A percentile compares a stretch with the other conserved stretches of the same genome.
phyloP scores from a whole-genome alignment of 2,113 vertebrate genomes.

The Galemys pyrenaicus region DNA sequence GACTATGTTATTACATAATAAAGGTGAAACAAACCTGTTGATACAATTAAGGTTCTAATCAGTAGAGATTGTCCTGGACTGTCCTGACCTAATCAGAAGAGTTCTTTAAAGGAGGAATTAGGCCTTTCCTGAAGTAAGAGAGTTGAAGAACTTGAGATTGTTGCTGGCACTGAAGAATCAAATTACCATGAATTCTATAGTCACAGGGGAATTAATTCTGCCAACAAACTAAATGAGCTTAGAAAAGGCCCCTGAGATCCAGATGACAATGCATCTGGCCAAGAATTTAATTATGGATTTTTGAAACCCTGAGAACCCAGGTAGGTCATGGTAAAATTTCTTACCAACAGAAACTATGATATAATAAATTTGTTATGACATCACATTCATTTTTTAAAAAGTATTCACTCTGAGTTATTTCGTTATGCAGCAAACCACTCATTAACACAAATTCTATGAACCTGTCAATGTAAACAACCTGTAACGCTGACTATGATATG shows the following conservation, averaged over 20 bases:
- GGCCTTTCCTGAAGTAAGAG: background rate
- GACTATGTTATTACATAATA: background rate
- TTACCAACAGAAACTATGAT: background rate
- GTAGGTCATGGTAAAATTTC: background rate
- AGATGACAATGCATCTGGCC: background rate
- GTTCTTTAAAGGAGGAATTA: background rate
- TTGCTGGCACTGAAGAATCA: slow-evolving; percentile 5
- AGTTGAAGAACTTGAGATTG: background rate
- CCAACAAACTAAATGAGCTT: background rate
- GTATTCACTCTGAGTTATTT: background rate
- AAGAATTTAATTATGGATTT: background rate
- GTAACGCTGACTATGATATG: background rate
- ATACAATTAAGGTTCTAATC: background rate
- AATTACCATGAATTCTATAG: background rate
- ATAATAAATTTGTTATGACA: background rate
- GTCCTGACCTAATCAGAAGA: background rate
- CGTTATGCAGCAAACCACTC: background rate
- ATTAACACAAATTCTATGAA: background rate
- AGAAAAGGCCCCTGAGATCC: background rate
- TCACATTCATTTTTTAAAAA: background rate
- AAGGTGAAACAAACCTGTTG: background rate
- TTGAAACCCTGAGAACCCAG: background rate
- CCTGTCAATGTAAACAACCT: background rate
- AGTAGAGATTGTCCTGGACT: background rate
- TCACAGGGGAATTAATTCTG: background rate